phyloP scores from a whole-genome alignment of 1,140 invertebrate species.

The Drosophila takahashii region DNA sequence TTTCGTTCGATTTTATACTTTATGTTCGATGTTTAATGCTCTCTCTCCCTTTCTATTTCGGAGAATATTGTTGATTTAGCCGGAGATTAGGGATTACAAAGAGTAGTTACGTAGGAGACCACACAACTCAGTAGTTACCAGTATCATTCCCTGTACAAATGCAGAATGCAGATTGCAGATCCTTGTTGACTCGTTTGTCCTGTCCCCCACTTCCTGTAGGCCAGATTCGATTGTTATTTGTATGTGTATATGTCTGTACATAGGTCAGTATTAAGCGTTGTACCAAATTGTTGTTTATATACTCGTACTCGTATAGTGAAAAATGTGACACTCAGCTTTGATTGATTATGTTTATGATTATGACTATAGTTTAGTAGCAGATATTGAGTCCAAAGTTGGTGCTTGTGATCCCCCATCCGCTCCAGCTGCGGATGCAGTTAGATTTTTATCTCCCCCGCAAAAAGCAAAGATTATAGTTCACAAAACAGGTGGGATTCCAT shows the following conservation, averaged over 20 bases:
- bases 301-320: slow-evolving; percentile 36
- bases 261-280: slow-evolving; percentile 78
- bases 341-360: slow-evolving; percentile 1
- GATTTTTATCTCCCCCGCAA: not conserved
- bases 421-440: slow-evolving; percentile 2
- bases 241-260: slow-evolving; percentile 39
- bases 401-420: slow-evolving; percentile 3
- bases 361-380: slow-evolving; percentile 13
- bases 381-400: slow-evolving; percentile 4
- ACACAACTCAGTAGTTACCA: slow-evolving; percentile 25
- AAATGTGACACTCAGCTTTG: slow-evolving; percentile 19
- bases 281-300: slow-evolving; percentile 64
- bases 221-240: slow-evolving; percentile 19
- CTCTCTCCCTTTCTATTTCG: slow-evolving; percentile 30
- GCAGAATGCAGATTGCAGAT: slow-evolving; percentile 16
- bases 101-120: slow-evolving; percentile 16
- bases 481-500: slow-evolving; percentile 2
- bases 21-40: slow-evolving; percentile 38
- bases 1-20: slow-evolving; percentile 8
- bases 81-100: slow-evolving; percentile 1
- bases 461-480: not conserved
- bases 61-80: not conserved
- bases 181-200: slow-evolving; percentile 12
- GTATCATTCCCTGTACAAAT: slow-evolving; percentile 40
- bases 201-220: slow-evolving; percentile 10